Evolutionary conservation across 2,888 invertebrate genomes (phyloP).

Genomic region (Caenorhabditis sp.): DNA sequence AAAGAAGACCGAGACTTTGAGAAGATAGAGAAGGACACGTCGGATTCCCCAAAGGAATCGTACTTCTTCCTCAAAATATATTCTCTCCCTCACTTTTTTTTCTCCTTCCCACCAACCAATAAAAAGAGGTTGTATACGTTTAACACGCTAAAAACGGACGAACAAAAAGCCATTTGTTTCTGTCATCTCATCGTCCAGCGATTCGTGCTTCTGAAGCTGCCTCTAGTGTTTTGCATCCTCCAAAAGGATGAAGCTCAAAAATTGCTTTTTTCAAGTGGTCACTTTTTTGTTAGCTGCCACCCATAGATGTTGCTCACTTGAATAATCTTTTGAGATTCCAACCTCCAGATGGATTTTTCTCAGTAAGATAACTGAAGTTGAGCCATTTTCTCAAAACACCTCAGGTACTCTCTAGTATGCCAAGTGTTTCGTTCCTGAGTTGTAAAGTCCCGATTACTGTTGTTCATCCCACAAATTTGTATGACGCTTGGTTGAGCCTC

Average conservation of each 20-base stretch:
- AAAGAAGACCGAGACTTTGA: neutral
- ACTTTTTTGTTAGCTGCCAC: constrained; percentile 1
- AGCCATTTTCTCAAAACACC: too few relatives aligned
- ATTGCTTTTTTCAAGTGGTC: constrained; percentile 45
- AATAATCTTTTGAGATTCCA: too few relatives aligned
- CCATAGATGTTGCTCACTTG: neutral
- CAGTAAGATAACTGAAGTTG: too few relatives aligned
- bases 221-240: constrained; percentile 29
- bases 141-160: constrained; percentile 40
- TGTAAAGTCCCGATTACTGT: too few relatives aligned
- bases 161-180: constrained; percentile 62
- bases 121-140: constrained; percentile 55
- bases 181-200: constrained; percentile 57
- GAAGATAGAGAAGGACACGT: constrained; percentile 17
- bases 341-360: too few relatives aligned
- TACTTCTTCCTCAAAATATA: constrained; percentile 55
- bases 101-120: constrained; percentile 31
- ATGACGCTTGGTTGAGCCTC: too few relatives aligned
- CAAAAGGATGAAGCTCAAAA: constrained; percentile 28
- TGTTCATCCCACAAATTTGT: too few relatives aligned
- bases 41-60: constrained; percentile 56
- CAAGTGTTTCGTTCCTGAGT: too few relatives aligned
- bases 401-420: too few relatives aligned
- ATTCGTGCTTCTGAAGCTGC: constrained; percentile 39
- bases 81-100: constrained; percentile 31